phyloP scores from a whole-genome alignment of 2,113 vertebrate genomes.

The Athene noctua region DNA sequence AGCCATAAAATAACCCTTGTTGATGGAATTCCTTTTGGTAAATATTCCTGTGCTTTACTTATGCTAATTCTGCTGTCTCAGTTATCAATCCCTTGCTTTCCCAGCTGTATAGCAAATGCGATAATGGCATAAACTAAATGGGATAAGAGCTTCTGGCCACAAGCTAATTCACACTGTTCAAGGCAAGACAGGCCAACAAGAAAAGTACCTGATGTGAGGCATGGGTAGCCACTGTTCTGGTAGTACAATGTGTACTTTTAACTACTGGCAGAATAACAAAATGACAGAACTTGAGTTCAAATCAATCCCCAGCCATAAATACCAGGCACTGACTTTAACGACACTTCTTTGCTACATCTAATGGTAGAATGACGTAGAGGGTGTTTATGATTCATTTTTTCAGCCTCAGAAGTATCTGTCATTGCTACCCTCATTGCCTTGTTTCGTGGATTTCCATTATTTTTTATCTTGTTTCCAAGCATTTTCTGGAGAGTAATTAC shows the following conservation, averaged over 20 bases:
- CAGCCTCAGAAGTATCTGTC: not conserved
- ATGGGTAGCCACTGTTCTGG: not conserved
- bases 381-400: not conserved
- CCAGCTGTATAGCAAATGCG: not conserved
- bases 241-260: not conserved
- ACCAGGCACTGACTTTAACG: not conserved
- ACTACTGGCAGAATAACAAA: constrained; percentile 3
- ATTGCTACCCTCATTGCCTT: not conserved
- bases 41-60: not conserved
- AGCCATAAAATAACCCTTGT: not conserved
- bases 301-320: not conserved
- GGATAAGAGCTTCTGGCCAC: not conserved
- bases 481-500: not conserved
- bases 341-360: not conserved
- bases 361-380: not conserved
- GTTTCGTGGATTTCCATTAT: not conserved
- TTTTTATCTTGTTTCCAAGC: not conserved
- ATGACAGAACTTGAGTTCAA: not conserved
- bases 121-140: not conserved
- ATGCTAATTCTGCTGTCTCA: not conserved
- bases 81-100: not conserved
- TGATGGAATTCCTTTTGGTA: not conserved
- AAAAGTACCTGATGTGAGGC: not conserved
- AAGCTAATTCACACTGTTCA: not conserved
- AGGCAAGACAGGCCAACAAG: not conserved